These are phyloP conservation scores for Neopelma chrysocephalum DNA, from an alignment of 2,797 vertebrate genomes.

Conservation along the genomic window DNA sequence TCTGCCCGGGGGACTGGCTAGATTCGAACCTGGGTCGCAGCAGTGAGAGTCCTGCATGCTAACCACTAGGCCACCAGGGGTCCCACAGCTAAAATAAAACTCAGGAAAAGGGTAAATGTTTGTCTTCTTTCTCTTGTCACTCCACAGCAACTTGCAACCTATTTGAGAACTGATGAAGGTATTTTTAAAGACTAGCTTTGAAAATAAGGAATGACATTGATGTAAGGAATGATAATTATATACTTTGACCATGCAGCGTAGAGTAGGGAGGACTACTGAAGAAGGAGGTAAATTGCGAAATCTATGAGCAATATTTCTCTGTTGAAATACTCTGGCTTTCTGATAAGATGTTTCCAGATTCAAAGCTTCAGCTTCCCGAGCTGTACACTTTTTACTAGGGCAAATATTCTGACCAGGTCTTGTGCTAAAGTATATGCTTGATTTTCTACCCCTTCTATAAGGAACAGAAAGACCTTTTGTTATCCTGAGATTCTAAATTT, in stretches of 20 bases:
- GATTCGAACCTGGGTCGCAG: no score
- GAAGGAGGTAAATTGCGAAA: background rate
- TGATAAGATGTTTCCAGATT: background rate
- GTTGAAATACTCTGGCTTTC: background rate
- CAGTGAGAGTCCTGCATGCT: no score
- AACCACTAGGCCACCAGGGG: no score
- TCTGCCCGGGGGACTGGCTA: no score
- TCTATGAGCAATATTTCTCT: background rate
- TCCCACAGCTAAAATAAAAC: background rate
- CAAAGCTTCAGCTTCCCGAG: background rate
- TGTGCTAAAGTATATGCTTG: background rate
- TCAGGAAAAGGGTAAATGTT: background rate
- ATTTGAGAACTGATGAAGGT: background rate
- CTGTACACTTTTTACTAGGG: background rate
- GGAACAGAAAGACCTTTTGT: background rate
- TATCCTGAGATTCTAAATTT: background rate
- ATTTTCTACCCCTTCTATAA: background rate
- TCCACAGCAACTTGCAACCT: background rate
- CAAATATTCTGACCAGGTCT: background rate
- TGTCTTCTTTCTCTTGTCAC: background rate
- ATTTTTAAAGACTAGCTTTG: background rate
- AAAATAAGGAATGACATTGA: background rate
- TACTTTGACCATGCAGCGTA: background rate
- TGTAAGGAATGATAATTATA: background rate
- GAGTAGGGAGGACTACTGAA: background rate